Conservation (phyloP, 2,888 invertebrate genomes). For the Chaetogeoica ovagalla region DNA sequence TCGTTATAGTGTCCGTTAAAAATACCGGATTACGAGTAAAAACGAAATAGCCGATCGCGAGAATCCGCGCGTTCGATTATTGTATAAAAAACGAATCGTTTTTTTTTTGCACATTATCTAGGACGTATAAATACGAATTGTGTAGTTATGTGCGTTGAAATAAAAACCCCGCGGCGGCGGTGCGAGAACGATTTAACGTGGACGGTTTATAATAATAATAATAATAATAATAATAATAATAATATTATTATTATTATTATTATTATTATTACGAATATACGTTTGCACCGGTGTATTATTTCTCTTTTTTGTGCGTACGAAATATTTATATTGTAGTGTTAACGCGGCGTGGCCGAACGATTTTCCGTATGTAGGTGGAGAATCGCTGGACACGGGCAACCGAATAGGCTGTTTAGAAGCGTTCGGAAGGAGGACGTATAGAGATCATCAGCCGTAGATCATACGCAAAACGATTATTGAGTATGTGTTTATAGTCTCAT, state of each 20-base stretch:
- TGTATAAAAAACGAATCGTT: neutral
- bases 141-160: neutral
- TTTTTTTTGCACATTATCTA: neutral
- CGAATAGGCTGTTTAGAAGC: no score
- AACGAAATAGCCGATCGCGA: neutral
- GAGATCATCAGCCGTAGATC: no score
- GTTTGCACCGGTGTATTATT: neutral
- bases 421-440: no score
- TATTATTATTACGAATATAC: no score
- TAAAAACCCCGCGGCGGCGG: neutral
- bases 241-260: no score
- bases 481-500: no score
- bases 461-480: no score
- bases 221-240: no score
- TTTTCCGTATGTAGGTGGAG: neutral
- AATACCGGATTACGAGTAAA: neutral
- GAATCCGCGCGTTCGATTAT: neutral
- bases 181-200: constrained; percentile 13
- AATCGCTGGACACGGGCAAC: no score
- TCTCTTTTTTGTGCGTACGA: constrained; percentile 1
- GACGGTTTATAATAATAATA: neutral
- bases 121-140: constrained; percentile 9
- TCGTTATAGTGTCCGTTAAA: neutral
- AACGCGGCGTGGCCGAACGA: constrained; percentile 23
- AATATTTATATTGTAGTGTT: constrained; percentile 4